A percentile compares a stretch with the other conserved stretches of the same genome.
phyloP scores from a whole-genome alignment of 2,113 vertebrate genomes.

The Phasianus colchicus region DNA sequence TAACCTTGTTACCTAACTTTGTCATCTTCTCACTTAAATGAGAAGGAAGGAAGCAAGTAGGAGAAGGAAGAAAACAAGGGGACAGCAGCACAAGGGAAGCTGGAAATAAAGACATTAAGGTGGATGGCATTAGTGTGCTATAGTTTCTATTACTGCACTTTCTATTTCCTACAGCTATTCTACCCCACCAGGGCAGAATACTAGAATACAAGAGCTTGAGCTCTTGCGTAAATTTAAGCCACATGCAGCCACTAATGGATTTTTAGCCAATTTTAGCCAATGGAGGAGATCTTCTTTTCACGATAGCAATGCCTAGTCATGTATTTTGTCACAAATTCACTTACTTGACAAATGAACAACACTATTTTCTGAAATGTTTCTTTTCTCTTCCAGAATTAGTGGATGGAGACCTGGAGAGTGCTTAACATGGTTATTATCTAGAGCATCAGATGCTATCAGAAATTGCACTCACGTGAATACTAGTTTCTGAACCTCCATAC shows the following conservation, averaged over 20 bases:
- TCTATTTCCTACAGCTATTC: background rate
- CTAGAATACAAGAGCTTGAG: background rate
- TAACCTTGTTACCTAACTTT: background rate
- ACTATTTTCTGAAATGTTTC: background rate
- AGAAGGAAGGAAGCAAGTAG: background rate
- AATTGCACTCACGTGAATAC: background rate
- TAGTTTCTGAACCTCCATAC: background rate
- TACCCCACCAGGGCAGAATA: background rate
- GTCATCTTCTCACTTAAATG: background rate
- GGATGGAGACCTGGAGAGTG: background rate
- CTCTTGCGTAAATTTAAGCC: background rate
- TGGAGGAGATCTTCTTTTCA: conserved; percentile 8
- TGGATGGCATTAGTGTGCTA: background rate
- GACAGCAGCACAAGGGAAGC: background rate
- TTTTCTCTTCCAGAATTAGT: background rate
- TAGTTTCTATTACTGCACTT: background rate
- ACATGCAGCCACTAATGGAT: background rate
- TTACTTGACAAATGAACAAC: background rate
- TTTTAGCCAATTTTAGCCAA: background rate
- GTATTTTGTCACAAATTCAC: background rate
- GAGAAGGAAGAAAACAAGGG: background rate
- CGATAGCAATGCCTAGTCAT: background rate
- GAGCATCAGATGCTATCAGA: background rate
- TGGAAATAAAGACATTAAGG: background rate
- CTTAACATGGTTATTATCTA: background rate